phyloP scores from a whole-genome alignment of 2,888 invertebrate genomes.

The Nycteola revayana region DNA sequence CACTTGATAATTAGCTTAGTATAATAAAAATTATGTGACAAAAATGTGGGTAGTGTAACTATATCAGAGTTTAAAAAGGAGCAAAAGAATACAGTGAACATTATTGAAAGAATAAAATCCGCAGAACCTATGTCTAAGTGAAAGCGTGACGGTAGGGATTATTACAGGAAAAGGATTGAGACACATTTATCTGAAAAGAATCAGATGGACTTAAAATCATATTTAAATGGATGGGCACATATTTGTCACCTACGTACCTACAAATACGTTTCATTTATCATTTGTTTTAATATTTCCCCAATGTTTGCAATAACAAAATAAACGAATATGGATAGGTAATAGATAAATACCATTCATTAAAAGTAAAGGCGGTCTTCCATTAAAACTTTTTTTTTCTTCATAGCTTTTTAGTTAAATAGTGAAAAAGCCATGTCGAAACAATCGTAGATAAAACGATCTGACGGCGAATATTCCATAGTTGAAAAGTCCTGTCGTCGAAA shows the following conservation, averaged over 20 bases:
- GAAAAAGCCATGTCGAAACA: too few species aligned
- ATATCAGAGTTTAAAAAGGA: too few species aligned
- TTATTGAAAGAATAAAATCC: slow-evolving; percentile 5
- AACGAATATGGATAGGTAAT: slow-evolving; percentile 1
- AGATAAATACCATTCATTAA: slow-evolving; percentile 1
- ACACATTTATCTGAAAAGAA: slow-evolving; percentile 1
- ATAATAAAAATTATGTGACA: too few species aligned
- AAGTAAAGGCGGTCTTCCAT: too few species aligned
- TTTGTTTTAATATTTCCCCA: slow-evolving; percentile 1
- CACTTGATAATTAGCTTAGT: too few species aligned
- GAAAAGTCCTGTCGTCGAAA: too few species aligned
- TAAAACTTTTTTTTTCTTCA: not conserved
- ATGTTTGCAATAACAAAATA: slow-evolving; percentile 2
- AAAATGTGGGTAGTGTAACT: too few species aligned
- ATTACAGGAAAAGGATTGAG: slow-evolving; percentile 2
- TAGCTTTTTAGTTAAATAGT: too few species aligned
- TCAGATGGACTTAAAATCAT: slow-evolving; percentile 2
- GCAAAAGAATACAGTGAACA: slow-evolving; percentile 7
- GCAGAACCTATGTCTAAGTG: slow-evolving; percentile 5
- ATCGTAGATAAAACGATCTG: too few species aligned
- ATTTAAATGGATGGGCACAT: slow-evolving; percentile 5
- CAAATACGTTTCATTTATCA: too few species aligned
- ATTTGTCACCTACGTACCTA: slow-evolving; percentile 6
- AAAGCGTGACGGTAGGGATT: not conserved
- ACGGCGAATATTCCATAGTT: too few species aligned